phyloP scores from a whole-genome alignment of 2,797 vertebrate species.

The Chaenodraco wilsoni region DNA sequence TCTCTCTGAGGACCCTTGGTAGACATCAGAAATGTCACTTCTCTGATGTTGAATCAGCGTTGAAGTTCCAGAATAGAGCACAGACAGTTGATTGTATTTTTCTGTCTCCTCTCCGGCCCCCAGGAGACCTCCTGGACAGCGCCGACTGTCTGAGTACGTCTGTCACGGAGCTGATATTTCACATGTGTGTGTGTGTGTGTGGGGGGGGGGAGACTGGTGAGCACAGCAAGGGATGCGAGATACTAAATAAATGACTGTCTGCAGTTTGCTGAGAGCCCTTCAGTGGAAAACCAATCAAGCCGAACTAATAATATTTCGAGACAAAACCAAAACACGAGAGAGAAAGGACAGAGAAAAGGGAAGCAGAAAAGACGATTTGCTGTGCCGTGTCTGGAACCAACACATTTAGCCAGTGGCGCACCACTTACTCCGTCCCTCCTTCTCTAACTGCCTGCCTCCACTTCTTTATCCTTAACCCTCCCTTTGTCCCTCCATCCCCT shows the following conservation, averaged over 20 bases:
- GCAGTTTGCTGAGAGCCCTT: conserved; percentile 55
- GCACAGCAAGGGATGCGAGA: conserved; percentile 33
- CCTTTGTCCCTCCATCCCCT: conserved; percentile 42
- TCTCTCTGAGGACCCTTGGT: conserved; percentile 43
- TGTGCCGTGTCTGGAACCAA: conserved; percentile 64
- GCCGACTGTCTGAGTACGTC: conserved; percentile 31
- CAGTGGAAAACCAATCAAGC: conserved; percentile 67
- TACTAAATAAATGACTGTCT: conserved; percentile 64
- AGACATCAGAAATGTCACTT: conserved; percentile 59
- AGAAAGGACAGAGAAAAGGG: conserved; percentile 26
- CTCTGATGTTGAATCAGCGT: conserved; percentile 46
- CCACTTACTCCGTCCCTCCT: conserved; percentile 48
- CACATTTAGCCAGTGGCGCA: conserved; percentile 67
- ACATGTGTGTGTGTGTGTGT: not conserved
- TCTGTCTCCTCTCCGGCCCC: conserved; percentile 34
- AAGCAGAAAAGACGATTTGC: conserved; percentile 67
- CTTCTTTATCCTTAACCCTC: conserved; percentile 53
- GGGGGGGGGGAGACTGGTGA: conserved; percentile 13
- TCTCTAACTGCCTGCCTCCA: conserved; percentile 37
- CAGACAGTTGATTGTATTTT: conserved; percentile 41
- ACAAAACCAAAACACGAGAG: conserved; percentile 59
- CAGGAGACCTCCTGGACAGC: conserved; percentile 38
- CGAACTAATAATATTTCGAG: conserved; percentile 66
- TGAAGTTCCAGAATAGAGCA: conserved; percentile 46
- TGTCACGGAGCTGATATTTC: conserved; percentile 66